Conservation (phyloP, 2,113 vertebrate species). For the Chlamydotis undulata region DNA sequence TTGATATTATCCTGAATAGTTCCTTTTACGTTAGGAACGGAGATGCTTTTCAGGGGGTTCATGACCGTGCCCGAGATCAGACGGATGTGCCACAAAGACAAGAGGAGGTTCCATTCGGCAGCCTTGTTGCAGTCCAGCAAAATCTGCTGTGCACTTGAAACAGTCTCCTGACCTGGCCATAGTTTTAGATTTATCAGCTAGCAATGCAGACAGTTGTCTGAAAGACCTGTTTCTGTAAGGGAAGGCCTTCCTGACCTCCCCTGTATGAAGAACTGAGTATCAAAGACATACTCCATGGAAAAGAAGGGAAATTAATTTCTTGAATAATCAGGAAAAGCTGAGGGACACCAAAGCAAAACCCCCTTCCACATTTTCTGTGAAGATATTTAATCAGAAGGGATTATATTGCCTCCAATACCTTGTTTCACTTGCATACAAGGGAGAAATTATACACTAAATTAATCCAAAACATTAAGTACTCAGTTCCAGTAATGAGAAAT, state of each 20-base stretch:
- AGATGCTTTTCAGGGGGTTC: not conserved
- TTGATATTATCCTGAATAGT: not conserved
- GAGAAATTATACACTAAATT: not conserved
- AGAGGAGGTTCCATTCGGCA: not conserved
- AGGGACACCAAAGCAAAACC: not conserved
- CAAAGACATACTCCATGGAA: not conserved
- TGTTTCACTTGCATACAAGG: not conserved
- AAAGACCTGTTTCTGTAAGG: not conserved
- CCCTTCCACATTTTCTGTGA: not conserved
- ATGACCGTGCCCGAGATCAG: not conserved
- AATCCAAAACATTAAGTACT: not conserved
- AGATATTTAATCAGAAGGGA: not conserved
- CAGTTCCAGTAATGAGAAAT: not conserved
- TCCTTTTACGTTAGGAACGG: not conserved
- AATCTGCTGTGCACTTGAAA: not conserved
- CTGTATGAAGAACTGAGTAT: not conserved
- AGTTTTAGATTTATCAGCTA: not conserved
- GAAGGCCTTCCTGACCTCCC: not conserved
- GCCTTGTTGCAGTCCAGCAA: not conserved
- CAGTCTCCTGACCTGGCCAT: not conserved
- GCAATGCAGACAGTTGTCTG: not conserved
- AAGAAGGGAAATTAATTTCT: not conserved
- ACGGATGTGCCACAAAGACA: accelerated
- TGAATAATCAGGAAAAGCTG: not conserved
- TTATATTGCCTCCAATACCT: not conserved